These are phyloP conservation scores for Phrynocephalus guinanensis DNA, from an alignment of 2,797 vertebrate species.

Conservation along the genomic window DNA sequence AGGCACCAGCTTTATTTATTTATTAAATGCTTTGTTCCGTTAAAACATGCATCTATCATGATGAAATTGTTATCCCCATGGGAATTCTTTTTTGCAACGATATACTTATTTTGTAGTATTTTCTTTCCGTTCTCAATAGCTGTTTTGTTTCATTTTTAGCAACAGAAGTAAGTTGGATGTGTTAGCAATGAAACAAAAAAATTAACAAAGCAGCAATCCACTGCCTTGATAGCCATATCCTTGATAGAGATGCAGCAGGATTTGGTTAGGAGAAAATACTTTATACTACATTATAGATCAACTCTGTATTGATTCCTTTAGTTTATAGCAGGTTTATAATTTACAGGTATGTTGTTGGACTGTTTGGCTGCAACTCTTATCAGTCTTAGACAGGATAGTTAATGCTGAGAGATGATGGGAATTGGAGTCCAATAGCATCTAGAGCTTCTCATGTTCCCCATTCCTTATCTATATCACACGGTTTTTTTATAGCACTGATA, in stretches of 20 bases:
- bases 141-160: constrained; percentile 15
- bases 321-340: not conserved
- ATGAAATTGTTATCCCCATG: constrained; percentile 51
- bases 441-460: not conserved
- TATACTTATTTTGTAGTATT: constrained; percentile 50
- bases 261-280: not conserved
- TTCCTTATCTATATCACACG: not conserved
- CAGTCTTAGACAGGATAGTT: not conserved
- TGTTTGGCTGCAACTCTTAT: not conserved
- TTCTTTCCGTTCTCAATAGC: constrained; percentile 22
- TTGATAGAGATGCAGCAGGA: not conserved
- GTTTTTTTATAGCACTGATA: not conserved
- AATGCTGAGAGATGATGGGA: not conserved
- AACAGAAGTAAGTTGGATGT: not conserved
- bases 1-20: constrained; percentile 36
- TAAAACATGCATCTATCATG: constrained; percentile 12
- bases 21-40: constrained; percentile 52
- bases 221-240: not conserved
- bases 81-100: constrained; percentile 40
- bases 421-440: not conserved
- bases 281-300: not conserved
- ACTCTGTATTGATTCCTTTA: not conserved
- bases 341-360: not conserved
- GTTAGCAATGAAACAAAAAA: not conserved
- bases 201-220: not conserved